These are phyloP conservation scores for Cyclargus thomasi DNA, from an alignment of 1,140 invertebrate species.

Conservation along the genomic window DNA sequence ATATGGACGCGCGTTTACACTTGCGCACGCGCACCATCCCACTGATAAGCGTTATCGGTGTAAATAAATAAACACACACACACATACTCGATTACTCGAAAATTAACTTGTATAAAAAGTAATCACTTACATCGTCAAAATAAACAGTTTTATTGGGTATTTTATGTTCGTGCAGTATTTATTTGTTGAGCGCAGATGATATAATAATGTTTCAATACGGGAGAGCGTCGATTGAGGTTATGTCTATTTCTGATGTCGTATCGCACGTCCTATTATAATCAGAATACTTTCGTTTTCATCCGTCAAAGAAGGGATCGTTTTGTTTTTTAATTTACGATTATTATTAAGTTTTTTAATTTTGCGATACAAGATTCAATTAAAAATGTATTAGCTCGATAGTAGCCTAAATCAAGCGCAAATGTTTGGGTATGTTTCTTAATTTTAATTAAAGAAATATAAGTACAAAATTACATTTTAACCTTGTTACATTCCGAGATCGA, in stretches of 20 bases:
- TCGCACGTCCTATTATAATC: neutral
- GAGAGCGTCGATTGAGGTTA: neutral
- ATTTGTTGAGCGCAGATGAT: too few relatives aligned
- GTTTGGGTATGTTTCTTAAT: too few relatives aligned
- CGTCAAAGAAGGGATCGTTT: neutral
- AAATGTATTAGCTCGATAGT: too few relatives aligned
- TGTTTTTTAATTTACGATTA: neutral
- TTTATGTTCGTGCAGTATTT: too few relatives aligned
- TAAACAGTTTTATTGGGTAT: too few relatives aligned
- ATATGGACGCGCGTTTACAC: constrained; percentile 47
- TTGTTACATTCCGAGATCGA: too few relatives aligned
- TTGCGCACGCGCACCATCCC: constrained; percentile 6
- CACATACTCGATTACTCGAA: neutral
- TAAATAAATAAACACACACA: neutral
- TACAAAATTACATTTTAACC: too few relatives aligned
- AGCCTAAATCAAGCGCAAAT: too few relatives aligned
- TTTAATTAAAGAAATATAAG: too few relatives aligned
- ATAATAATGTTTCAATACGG: neutral
- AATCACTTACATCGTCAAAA: neutral
- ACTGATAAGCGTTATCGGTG: neutral
- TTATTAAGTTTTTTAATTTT: too few relatives aligned
- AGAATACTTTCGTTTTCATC: neutral
- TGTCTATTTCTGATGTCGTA: neutral
- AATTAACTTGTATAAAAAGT: neutral
- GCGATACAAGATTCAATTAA: too few relatives aligned